Evolutionary conservation across 1,140 invertebrate species (phyloP), one percentile per base, ranked within the genome.

Genomic region (Hypothenemus hampei): DNA sequence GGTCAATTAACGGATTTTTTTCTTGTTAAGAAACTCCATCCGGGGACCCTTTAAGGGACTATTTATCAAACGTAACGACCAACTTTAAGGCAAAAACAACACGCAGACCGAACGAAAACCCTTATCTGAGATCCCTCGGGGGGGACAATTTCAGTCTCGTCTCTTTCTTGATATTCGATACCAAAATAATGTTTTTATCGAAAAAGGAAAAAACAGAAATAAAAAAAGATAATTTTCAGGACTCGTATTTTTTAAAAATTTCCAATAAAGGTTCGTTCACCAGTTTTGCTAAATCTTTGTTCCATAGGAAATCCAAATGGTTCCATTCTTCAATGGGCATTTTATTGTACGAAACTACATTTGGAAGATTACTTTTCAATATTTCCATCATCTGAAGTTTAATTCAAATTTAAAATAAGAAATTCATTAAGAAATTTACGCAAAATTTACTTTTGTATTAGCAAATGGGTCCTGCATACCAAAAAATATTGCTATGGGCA

Each of bases 281-380:
- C 26, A 51, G 31, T 26, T 33, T 57, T 46, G 54, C 53, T 1
- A 53, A 26, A 50, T 69, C 62, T 26, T 57, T 62, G 2, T 62
- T 69, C 65, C 64, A 71, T n/a, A 54, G 4, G 24, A 36, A 58
- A 41, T 58, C 57, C 10, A 54, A 4, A 21, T 58, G 57, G 21
- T 22, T 49, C 22, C 57, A 58, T 5, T 15, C 18, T 40, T 40
- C 16, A 8, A 24, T n/a, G 4, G 41, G 41, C 2, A 53, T 44
- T 13, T 47, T 13, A 20, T 58, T 47, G 4, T 31, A 21, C 13
- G 48, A 23, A 7, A 48, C 41, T 15, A 58, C 20, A 49, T 52
- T 58, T 4, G 57, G 50, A 4, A 58, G 10, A 8, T 37, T 15
- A 11, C 18, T 16, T 8, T 15, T 15, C 8, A 37, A 1, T 37